A percentile compares a stretch with the other conserved stretches of the same genome.
These are phyloP conservation scores for Panthera uncia DNA, from an alignment of 2,113 vertebrate species.

Conservation along the genomic window DNA sequence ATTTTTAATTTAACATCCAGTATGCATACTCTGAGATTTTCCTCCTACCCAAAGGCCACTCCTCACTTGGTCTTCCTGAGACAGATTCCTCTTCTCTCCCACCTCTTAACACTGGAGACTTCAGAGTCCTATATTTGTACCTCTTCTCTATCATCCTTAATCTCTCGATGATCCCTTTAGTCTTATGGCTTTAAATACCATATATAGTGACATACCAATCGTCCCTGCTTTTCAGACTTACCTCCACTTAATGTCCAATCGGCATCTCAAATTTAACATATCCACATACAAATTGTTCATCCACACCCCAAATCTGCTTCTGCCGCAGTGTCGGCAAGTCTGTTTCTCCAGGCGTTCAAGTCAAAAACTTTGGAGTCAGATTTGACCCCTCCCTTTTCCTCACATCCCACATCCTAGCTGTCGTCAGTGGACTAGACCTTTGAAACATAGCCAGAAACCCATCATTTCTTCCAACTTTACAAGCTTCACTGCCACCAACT, in stretches of 20 bases:
- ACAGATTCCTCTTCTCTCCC: neutral
- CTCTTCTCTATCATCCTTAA: neutral
- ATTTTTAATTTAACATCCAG: neutral
- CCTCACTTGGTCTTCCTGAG: neutral
- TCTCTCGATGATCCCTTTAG: neutral
- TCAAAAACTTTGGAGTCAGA: neutral
- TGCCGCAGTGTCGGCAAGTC: neutral
- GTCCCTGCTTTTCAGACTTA: neutral
- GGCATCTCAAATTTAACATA: neutral
- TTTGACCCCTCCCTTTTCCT: neutral
- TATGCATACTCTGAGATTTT: neutral
- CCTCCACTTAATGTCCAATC: neutral
- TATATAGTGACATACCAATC: neutral
- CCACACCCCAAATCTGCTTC: neutral
- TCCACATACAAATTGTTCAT: neutral
- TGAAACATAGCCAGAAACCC: slow-evolving; percentile 6
- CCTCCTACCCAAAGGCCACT: neutral
- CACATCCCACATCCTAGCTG: neutral
- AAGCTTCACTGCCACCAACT: neutral
- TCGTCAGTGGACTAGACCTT: neutral
- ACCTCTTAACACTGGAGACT: neutral
- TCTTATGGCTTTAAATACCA: neutral
- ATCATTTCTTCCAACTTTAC: neutral
- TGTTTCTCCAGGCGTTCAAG: slow-evolving; percentile 9
- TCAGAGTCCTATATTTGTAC: neutral